Conservation (phyloP, 2,888 invertebrate species). For the Apamea anceps region DNA sequence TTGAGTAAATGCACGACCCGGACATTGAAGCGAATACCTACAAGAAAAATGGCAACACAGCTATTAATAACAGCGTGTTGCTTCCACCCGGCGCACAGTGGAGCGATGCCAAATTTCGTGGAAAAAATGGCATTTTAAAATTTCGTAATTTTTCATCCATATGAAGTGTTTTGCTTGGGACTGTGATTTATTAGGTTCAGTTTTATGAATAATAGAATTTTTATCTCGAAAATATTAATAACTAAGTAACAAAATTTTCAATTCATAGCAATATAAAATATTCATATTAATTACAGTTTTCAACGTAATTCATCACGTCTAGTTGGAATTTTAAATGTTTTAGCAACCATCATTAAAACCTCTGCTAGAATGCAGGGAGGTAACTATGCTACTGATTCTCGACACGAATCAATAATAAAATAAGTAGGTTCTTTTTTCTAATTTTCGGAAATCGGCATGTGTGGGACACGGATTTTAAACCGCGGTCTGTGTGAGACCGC, state of each 20-base stretch:
- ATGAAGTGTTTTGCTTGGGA: conserved; percentile 20
- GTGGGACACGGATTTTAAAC: too few species aligned
- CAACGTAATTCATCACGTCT: not conserved
- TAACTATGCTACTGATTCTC: too few species aligned
- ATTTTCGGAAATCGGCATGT: too few species aligned
- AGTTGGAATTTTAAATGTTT: not conserved
- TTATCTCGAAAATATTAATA: conserved; percentile 4
- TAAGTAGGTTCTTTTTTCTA: too few species aligned
- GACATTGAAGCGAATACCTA: conserved; percentile 34
- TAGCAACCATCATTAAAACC: too few species aligned
- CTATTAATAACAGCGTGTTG: conserved; percentile 61
- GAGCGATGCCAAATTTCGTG: conserved; percentile 61
- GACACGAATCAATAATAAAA: too few species aligned
- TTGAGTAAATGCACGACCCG: conserved; percentile 26
- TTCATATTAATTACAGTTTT: not conserved
- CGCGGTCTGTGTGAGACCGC: too few species aligned
- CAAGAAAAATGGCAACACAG: conserved; percentile 50
- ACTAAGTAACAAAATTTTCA: not conserved
- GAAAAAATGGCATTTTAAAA: conserved; percentile 51
- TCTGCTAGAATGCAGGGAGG: not conserved
- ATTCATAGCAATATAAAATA: not conserved
- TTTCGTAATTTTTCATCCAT: conserved; percentile 8
- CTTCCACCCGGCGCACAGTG: conserved; percentile 63
- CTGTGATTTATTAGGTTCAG: conserved; percentile 30
- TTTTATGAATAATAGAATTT: not conserved